phyloP scores from a whole-genome alignment of 2,888 invertebrate species.

The Ectemnius continuus region DNA sequence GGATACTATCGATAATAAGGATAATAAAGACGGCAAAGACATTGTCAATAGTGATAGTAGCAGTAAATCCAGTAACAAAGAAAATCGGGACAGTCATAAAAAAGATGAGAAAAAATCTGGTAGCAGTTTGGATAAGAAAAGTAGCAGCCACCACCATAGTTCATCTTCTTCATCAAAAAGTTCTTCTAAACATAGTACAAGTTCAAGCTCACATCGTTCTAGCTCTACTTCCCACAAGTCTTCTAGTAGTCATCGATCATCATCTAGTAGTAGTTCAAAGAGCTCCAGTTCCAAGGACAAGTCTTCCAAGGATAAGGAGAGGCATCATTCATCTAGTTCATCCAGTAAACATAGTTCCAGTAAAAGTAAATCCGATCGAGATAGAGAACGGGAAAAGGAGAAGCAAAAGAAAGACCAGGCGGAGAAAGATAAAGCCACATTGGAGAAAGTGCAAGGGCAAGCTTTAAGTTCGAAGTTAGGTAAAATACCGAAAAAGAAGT shows the following conservation, averaged over 20 bases:
- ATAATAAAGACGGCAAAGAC: conserved; percentile 60
- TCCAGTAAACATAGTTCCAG: conserved; percentile 64
- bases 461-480: conserved; percentile 85
- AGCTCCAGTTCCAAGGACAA: conserved; percentile 70
- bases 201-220: conserved; percentile 70
- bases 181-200: conserved; percentile 68
- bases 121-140: conserved; percentile 74
- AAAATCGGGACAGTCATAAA: conserved; percentile 77
- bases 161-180: conserved; percentile 73
- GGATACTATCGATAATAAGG: conserved; percentile 27
- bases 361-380: conserved; percentile 70
- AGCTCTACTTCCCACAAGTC: conserved; percentile 65
- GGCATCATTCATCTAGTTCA: conserved; percentile 64
- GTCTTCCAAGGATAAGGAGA: conserved; percentile 72
- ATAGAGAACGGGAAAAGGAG: conserved; percentile 78
- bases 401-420: conserved; percentile 79
- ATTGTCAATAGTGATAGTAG: conserved; percentile 70
- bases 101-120: conserved; percentile 77
- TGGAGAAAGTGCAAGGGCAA: conserved; percentile 84
- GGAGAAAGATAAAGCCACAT: conserved; percentile 85
- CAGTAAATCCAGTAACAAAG: conserved; percentile 80
- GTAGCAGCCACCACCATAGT: conserved; percentile 75
- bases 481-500: conserved; percentile 87
- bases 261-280: conserved; percentile 64
- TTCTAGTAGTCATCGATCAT: conserved; percentile 68